Evolutionary conservation across 2,113 vertebrate species (phyloP).

Genomic region (Spermophilus dauricus): DNA sequence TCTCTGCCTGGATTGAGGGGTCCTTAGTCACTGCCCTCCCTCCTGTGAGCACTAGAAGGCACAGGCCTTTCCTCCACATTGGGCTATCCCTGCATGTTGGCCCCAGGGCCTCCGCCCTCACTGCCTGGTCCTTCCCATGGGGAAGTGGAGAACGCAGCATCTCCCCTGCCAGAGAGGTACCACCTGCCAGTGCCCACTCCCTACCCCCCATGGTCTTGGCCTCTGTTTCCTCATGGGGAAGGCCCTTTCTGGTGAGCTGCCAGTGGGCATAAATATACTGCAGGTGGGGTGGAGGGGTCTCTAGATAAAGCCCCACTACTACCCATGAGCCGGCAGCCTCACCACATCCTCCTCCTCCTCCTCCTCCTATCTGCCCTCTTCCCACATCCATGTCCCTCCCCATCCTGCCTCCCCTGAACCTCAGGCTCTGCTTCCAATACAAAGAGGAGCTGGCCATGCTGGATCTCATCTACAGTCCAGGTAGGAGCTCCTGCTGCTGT

Average conservation of each 20-base stretch:
- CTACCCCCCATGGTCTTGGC: no score
- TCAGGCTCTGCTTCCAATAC: not conserved
- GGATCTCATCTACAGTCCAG: accelerated
- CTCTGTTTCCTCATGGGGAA: not conserved
- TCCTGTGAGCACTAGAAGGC: not conserved
- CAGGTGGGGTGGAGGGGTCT: not conserved
- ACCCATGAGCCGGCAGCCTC: accelerated
- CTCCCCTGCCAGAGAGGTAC: not conserved
- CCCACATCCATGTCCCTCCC: not conserved
- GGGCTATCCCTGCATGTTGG: accelerated
- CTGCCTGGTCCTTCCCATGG: not conserved
- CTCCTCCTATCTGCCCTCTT: not conserved
- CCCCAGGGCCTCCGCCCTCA: not conserved
- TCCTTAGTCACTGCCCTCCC: not conserved
- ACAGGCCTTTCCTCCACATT: not conserved
- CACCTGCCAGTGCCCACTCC: not conserved
- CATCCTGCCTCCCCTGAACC: not conserved
- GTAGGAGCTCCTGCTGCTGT: no score
- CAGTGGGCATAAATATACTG: not conserved
- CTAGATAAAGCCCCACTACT: not conserved
- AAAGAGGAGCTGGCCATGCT: not conserved
- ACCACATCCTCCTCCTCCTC: no score
- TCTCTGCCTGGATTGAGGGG: not conserved
- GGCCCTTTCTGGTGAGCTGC: not conserved
- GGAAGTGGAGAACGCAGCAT: not conserved